Evolutionary conservation across 2,888 invertebrate genomes (phyloP).

Genomic region (Limnephilus rhombicus): DNA sequence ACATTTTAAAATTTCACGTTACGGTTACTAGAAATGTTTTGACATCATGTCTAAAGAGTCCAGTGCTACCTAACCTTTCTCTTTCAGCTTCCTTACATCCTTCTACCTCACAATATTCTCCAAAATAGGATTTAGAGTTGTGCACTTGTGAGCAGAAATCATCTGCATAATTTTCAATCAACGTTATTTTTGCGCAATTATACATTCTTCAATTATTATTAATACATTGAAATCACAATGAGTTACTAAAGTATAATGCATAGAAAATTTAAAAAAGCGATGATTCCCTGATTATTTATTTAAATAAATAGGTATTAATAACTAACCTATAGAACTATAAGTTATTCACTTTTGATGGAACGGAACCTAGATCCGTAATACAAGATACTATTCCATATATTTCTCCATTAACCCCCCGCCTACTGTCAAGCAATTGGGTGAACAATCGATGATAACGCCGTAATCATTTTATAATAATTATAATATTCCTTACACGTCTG

Average conservation of each 20-base stretch:
- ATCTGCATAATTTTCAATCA: too few species aligned
- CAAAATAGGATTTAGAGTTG: too few species aligned
- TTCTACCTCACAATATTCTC: too few species aligned
- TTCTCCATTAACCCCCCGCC: not conserved
- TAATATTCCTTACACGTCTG: not conserved
- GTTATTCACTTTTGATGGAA: not conserved
- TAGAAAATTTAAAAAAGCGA: not conserved
- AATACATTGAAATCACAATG: not conserved
- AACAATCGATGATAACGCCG: not conserved
- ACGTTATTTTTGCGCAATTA: too few species aligned
- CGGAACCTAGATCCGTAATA: not conserved
- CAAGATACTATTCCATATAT: not conserved
- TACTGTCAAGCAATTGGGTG: not conserved
- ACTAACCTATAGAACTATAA: not conserved
- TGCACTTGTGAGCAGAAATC: too few species aligned
- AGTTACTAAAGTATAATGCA: not conserved
- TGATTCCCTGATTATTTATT: not conserved
- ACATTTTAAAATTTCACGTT: too few species aligned
- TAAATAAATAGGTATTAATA: not conserved
- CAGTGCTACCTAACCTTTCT: too few species aligned
- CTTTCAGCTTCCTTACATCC: too few species aligned
- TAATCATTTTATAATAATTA: not conserved
- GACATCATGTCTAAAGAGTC: too few species aligned
- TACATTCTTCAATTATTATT: too few species aligned
- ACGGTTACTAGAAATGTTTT: too few species aligned